These are phyloP conservation scores for Plemyria rubiginata DNA, from an alignment of 2,888 invertebrate species.

Conservation along the genomic window DNA sequence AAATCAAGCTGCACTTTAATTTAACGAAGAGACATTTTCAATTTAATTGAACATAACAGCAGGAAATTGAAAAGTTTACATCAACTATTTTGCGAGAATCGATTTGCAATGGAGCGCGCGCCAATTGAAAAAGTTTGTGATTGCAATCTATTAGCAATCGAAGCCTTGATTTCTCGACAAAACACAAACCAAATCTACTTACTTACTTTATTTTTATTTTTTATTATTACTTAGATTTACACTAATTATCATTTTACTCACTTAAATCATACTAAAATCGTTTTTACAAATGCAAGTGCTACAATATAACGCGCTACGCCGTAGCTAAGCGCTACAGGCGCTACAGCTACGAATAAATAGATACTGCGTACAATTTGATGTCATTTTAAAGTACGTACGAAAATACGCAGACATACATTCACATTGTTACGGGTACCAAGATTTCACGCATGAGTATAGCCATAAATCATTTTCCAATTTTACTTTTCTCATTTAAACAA, in stretches of 20 bases:
- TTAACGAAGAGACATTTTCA: slow-evolving; percentile 6
- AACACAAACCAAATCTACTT: background rate
- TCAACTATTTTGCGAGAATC: slow-evolving; percentile 13
- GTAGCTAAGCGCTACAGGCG: background rate
- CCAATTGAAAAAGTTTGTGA: slow-evolving; percentile 20
- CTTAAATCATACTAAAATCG: too few species aligned
- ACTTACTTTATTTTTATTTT: too few species aligned
- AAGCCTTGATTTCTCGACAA: background rate
- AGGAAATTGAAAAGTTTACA: slow-evolving; percentile 14
- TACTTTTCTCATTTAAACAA: slow-evolving; percentile 18
- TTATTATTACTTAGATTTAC: too few species aligned
- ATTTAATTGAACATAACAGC: slow-evolving; percentile 15
- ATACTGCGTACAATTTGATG: too few species aligned
- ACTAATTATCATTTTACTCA: too few species aligned
- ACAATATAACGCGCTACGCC: background rate
- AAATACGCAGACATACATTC: too few species aligned
- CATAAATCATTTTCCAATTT: background rate
- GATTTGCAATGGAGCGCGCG: slow-evolving; percentile 6
- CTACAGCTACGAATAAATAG: slow-evolving; percentile 8
- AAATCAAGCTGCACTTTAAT: slow-evolving; percentile 1
- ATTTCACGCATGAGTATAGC: too few species aligned
- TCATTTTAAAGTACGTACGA: too few species aligned
- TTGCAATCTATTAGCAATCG: slow-evolving; percentile 10
- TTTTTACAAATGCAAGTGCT: too few species aligned
- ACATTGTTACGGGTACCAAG: too few species aligned